Evolutionary conservation across 2,797 vertebrate species (phyloP), one percentile per base, ranked within the genome.

Genomic region (Aulostomus chinensis): DNA sequence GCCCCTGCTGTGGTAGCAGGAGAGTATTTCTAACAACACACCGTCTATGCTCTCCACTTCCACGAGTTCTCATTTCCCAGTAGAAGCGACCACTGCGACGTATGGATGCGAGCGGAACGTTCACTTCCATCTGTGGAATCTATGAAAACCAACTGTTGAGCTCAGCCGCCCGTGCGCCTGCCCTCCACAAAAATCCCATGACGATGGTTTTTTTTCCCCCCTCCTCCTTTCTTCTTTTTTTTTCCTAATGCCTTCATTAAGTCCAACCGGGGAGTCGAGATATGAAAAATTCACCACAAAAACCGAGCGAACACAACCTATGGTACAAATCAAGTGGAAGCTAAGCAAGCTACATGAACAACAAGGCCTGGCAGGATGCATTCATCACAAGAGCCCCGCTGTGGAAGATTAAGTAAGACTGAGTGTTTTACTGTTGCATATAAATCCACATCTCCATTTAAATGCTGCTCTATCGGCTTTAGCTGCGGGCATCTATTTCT

Each of bases 361-460:
- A 54, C 47, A 29, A 51, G 67, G 58, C 69, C 55, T 63, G 68
- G 73, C 73, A 67, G 58, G 70, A 62, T n/a, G 64, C 61, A 45
- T 76, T 68, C 52, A 61, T 78, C 69, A 76, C 70, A 71, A 62
- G 42, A 77, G 56, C 48, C 46, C 53, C 58, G 64, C 68, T 69
- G 68, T 79, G 68, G 71, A 76, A 58, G 69, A 45, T 65, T 47
- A 64, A 60, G 70, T 45, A 54, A 64, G 68, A 78, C 61, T 5
- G 46, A 73, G 76, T 55, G 55, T 73, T 78, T 83, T 60, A 76
- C 72, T 69, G 74, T 70, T 55, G 54, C 60, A 41, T 67, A 64
- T 81, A 80, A 83, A 85, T 78, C 66, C 66, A 68, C 64, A 62
- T 75, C 64, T 69, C 59, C 58, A 53, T 63, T 74, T 70, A 80